Conservation (phyloP, 2,113 vertebrate species). For the Alethe castanea region DNA sequence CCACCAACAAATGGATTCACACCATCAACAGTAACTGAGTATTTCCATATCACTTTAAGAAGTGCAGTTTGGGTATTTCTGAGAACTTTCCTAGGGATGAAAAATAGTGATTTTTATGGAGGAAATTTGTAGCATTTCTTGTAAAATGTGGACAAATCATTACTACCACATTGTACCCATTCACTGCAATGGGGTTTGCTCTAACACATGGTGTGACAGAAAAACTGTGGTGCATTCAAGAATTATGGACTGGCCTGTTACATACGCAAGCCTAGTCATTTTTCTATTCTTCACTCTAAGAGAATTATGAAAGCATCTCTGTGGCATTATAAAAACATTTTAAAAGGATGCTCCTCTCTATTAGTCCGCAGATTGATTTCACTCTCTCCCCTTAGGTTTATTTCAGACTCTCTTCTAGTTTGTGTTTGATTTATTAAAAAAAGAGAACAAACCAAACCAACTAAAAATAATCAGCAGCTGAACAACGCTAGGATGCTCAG, state of each 20-base stretch:
- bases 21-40: background rate
- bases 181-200: background rate
- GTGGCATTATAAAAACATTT: background rate
- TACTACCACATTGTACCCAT: background rate
- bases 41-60: background rate
- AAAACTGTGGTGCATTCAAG: background rate
- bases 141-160: background rate
- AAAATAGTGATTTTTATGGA: background rate
- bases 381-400: background rate
- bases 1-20: background rate
- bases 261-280: background rate
- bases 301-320: constrained; percentile 3
- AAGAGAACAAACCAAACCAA: background rate
- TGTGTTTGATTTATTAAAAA: background rate
- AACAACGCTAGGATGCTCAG: background rate
- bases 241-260: background rate
- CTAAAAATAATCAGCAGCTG: background rate
- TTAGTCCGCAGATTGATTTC: background rate
- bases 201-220: background rate
- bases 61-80: background rate
- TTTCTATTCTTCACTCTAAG: background rate
- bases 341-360: background rate
- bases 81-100: background rate
- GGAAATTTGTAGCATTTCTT: background rate
- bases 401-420: background rate